Percentiles rank a stretch among this genome's conserved stretches.
phyloP scores from a whole-genome alignment of 2,888 invertebrate genomes.

The Drosophila atroscutellata region DNA sequence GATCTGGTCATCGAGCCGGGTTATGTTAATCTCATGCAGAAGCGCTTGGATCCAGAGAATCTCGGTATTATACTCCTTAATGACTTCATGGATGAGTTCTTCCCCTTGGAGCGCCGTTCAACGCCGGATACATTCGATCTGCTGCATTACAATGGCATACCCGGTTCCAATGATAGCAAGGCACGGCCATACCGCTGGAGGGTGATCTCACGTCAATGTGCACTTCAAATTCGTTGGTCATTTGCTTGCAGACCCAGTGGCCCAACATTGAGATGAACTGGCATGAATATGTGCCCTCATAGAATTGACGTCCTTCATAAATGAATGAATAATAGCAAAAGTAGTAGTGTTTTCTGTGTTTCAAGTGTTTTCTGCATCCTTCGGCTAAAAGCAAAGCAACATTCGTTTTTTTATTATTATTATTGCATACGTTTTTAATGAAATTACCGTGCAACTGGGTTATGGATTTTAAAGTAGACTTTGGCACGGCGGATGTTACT shows the following conservation, averaged over 20 bases:
- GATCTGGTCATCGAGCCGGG: constrained; percentile 95
- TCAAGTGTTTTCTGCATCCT: constrained; percentile 42
- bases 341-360: constrained; percentile 1
- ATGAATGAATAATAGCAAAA: constrained; percentile 17
- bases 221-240: constrained; percentile 94
- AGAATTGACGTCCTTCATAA: constrained; percentile 87
- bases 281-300: constrained; percentile 92
- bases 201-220: constrained; percentile 93
- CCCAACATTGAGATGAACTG: constrained; percentile 97
- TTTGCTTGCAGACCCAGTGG: constrained; percentile 98
- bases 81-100: constrained; percentile 97
- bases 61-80: constrained; percentile 95
- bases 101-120: constrained; percentile 92
- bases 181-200: constrained; percentile 93
- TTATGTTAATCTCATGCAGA: constrained; percentile 96
- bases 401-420: constrained; percentile 1
- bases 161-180: constrained; percentile 92
- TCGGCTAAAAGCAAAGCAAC: constrained; percentile 1
- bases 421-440: constrained; percentile 26
- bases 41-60: constrained; percentile 94
- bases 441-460: constrained; percentile 41
- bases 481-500: constrained; percentile 2
- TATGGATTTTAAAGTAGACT: constrained; percentile 16
- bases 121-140: constrained; percentile 94
- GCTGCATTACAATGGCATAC: constrained; percentile 96